Evolutionary conservation across 1,140 invertebrate genomes (phyloP), one percentile per base, ranked within the genome.

Genomic region (Musca vetustissima): DNA sequence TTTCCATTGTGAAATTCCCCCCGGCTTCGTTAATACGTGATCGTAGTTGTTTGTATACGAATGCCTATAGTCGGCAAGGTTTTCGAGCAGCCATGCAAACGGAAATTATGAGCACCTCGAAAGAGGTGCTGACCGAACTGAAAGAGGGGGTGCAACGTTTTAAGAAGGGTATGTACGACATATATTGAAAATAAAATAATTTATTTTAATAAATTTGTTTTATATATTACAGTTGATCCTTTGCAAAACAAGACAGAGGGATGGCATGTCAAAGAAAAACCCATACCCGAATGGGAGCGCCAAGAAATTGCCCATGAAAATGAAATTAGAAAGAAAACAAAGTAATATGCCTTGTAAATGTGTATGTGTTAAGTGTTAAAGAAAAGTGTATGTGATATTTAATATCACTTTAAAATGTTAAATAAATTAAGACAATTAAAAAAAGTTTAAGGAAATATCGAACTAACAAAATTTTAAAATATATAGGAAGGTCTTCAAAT

Each of bases 1-100:
- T 86, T 67, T 89, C 87, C 0, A 80, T 97, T 4, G 81, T 85
- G 0, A 95, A 94, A 78, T 96, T 93, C 80, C 93, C 94, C 0
- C 90, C 93, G 81, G 86, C 87, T 55, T 90, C 92, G 55, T 69
- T 97, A 55, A 84, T 87, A 49, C 88, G 89, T 71, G 95, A 97
- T 83, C 87, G 89, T 57, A 78, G 76, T 71, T 93, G 88, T 65
- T 84, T 85, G 52, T 90, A 90, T 81, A 89, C 86, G 80, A 87
- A 85, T 49, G 84, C 87, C 22, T 93, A 87, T 77, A 83, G 83
- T 17, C 79, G 87, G 11, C 83, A 82, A 17, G 74, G 75, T 4
- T 84, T 89, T 52, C 81, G 87, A 71, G 86, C 89, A 61, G 85
- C 89, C 8, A 73, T 91, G 2, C 84, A 90, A 73, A 90, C 87